Evolutionary conservation across 1,140 invertebrate genomes (phyloP).

Genomic region (Zaprionus vittiger): DNA sequence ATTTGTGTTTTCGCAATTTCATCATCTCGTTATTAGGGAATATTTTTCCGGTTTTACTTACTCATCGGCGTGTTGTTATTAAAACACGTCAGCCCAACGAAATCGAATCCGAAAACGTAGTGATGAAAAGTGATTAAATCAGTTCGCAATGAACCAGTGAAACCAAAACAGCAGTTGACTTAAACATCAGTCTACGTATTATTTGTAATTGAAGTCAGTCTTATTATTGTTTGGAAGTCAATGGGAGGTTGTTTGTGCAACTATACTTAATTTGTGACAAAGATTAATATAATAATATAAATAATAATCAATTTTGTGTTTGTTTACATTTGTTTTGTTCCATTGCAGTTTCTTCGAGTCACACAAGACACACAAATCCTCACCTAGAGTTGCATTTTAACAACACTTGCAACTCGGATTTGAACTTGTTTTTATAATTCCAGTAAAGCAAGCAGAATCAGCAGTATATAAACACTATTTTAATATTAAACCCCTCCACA

Average conservation of each 20-base stretch:
- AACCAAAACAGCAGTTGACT: conserved; percentile 42
- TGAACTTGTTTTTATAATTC: conserved; percentile 69
- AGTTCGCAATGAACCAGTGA: conserved; percentile 33
- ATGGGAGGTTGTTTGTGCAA: conserved; percentile 27
- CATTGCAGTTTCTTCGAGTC: conserved; percentile 66
- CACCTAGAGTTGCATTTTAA: conserved; percentile 56
- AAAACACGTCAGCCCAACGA: conserved; percentile 39
- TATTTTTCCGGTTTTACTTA: conserved; percentile 33
- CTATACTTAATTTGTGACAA: conserved; percentile 24
- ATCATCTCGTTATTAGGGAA: conserved; percentile 17
- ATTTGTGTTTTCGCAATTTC: conserved; percentile 31
- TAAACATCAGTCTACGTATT: conserved; percentile 24
- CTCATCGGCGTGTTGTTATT: conserved; percentile 25
- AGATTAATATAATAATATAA: neutral
- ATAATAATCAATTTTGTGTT: conserved; percentile 10
- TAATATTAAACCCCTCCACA: conserved; percentile 26
- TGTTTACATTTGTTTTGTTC: conserved; percentile 5
- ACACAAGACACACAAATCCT: conserved; percentile 55
- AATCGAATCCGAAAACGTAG: conserved; percentile 10
- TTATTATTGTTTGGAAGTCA: conserved; percentile 15
- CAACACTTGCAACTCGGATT: conserved; percentile 72
- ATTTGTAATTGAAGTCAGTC: conserved; percentile 24
- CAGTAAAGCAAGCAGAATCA: conserved; percentile 49
- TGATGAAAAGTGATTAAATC: conserved; percentile 23
- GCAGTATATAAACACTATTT: conserved; percentile 30